These are phyloP conservation scores for Rosalia funebris DNA, from an alignment of 2,888 invertebrate genomes.

Conservation along the genomic window DNA sequence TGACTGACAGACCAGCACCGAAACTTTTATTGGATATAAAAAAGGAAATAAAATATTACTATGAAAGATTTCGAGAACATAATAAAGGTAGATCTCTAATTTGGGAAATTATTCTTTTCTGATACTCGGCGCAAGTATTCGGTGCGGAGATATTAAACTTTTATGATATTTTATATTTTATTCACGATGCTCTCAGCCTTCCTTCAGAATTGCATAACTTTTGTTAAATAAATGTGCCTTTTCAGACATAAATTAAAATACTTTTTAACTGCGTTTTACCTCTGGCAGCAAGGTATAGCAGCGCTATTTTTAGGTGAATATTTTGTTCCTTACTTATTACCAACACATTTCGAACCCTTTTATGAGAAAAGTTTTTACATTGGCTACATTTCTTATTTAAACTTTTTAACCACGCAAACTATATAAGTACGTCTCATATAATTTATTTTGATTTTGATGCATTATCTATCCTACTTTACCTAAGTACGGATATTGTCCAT, in stretches of 20 bases:
- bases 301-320: slow-evolving; percentile 33
- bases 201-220: slow-evolving; percentile 51
- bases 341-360: slow-evolving; percentile 33
- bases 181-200: slow-evolving; percentile 47
- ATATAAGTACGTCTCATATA: background rate
- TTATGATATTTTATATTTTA: slow-evolving; percentile 56
- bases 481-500: no score
- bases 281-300: slow-evolving; percentile 27
- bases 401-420: slow-evolving; percentile 12
- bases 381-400: slow-evolving; percentile 29
- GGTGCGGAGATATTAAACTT: slow-evolving; percentile 55
- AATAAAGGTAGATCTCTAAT: slow-evolving; percentile 56
- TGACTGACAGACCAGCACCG: slow-evolving; percentile 52
- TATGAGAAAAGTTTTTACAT: slow-evolving; percentile 37
- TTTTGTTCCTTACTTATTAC: slow-evolving; percentile 34
- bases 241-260: slow-evolving; percentile 52
- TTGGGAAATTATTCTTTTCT: slow-evolving; percentile 51
- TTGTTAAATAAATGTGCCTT: slow-evolving; percentile 54
- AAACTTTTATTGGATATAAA: slow-evolving; percentile 60
- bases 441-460: background rate
- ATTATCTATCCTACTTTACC: no score
- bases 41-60: slow-evolving; percentile 58
- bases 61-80: slow-evolving; percentile 54
- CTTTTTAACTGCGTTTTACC: slow-evolving; percentile 46
- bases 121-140: slow-evolving; percentile 46